These are phyloP conservation scores for Cottoperca gobio DNA, from an alignment of 2,797 vertebrate genomes.

Conservation along the genomic window DNA sequence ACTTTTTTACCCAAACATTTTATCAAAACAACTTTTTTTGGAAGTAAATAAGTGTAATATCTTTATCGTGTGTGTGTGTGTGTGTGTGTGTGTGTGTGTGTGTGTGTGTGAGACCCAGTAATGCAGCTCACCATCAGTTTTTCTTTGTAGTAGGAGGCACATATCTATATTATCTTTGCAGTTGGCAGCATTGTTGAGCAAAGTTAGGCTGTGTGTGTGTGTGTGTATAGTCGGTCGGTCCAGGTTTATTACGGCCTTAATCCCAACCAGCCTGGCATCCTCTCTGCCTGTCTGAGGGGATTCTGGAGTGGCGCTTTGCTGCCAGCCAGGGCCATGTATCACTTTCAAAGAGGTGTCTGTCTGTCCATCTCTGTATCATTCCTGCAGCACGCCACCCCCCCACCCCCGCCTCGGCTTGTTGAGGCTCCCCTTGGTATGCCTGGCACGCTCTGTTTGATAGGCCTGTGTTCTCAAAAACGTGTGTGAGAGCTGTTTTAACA, in stretches of 20 bases:
- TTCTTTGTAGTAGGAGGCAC: slow-evolving; percentile 59
- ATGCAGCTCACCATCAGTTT: slow-evolving; percentile 43
- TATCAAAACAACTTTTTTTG: too few relatives aligned
- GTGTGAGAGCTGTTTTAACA: too few relatives aligned
- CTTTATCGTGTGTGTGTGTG: neutral
- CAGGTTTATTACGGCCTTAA: slow-evolving; percentile 75
- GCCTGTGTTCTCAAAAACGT: slow-evolving; percentile 60
- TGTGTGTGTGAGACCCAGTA: slow-evolving; percentile 33
- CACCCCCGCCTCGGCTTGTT: slow-evolving; percentile 61
- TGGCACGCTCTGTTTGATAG: slow-evolving; percentile 57
- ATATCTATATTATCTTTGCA: slow-evolving; percentile 62
- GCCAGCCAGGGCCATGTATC: slow-evolving; percentile 80
- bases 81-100: slow-evolving; percentile 8
- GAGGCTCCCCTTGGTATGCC: slow-evolving; percentile 80
- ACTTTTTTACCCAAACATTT: too few relatives aligned
- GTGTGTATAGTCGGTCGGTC: slow-evolving; percentile 20
- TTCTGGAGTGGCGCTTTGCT: slow-evolving; percentile 80
- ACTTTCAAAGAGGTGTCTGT: slow-evolving; percentile 85
- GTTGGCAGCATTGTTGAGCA: slow-evolving; percentile 69
- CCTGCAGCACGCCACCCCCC: slow-evolving; percentile 38
- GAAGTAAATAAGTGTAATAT: too few relatives aligned
- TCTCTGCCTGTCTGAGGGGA: slow-evolving; percentile 78
- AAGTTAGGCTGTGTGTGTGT: slow-evolving; percentile 29
- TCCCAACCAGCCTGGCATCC: slow-evolving; percentile 77
- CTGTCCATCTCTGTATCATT: slow-evolving; percentile 73